Base-by-base conservation (phyloP, 2,797 vertebrate genomes). In the Sebastes taczanowskii region DNA sequence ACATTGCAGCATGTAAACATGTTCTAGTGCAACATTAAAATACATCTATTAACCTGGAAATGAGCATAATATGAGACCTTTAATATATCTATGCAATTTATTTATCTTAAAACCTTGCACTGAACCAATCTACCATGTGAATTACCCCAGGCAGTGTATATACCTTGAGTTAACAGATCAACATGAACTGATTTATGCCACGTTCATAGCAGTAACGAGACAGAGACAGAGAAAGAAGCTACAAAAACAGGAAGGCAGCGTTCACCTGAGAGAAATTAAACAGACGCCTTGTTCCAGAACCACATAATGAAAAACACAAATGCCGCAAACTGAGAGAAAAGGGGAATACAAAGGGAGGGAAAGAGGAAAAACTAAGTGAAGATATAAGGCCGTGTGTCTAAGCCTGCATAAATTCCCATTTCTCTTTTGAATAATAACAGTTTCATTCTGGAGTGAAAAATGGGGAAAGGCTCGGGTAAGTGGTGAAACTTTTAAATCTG, bases 401-500 rank as follows among this genome's bases (percentile, higher is more conserved):
- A 93, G 85, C 82, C 87, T 87, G 90, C 87, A 94, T 91, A 91
- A 88, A 95, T 91, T 92, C 89, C 81, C 72, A 90, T 92, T 91
- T 83, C 84, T 87, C 66, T 85, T 94, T 90, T 93, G 88, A 95
- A 93, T 92, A 94, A 94, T 89, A 90, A 82, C 87, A 63, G 75
- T 89, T 93, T 88, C 84, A 80, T 89, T 85, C 80, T 34, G 6
- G 65, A 81, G 81, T 89, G 90, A 94, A 86, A 93, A 93, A 93
- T 84, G 82, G 81, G 80, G 81, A 68, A 77, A 86, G 71, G 84
- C 88, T 79, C n/a, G 71, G 75, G 77, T 76, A 90, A 89, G 85
- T 91, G 86, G 88, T 88, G 83, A 94, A 94, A 94, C 83, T 92
- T 94, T 91, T 79, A 94, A 94, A 95, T 92, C 88, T 52, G 13